A percentile compares a stretch with the other conserved stretches of the same genome.
Conservation (phyloP, 2,888 invertebrate species). For the Netelia fuscicornis region DNA sequence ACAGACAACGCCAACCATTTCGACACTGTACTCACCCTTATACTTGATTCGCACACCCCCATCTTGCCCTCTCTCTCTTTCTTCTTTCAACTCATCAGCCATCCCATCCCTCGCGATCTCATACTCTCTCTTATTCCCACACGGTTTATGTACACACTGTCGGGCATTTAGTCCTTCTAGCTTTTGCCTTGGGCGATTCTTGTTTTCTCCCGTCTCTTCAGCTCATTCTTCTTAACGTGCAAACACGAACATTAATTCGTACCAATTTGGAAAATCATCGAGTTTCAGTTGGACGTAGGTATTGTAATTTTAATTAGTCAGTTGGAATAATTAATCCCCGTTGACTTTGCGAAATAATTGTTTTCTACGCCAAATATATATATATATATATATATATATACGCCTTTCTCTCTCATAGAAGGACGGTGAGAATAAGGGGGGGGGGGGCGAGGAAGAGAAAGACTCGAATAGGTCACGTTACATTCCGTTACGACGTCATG, state of each 20-base stretch:
- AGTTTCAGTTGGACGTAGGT: not conserved
- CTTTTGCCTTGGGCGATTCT: constrained; percentile 13
- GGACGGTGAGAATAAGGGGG: constrained; percentile 18
- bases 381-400: no score
- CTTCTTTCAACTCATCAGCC: constrained; percentile 48
- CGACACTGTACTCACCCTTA: constrained; percentile 62
- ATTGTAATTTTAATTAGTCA: not conserved
- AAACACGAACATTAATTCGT: constrained; percentile 49
- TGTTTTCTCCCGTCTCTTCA: not conserved
- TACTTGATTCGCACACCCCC: constrained; percentile 71
- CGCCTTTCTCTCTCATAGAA: no score
- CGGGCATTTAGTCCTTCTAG: constrained; percentile 26
- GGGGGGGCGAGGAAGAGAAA: constrained; percentile 57
- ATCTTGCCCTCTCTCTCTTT: constrained; percentile 14
- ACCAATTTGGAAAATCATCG: not conserved
- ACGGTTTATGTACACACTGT: constrained; percentile 38
- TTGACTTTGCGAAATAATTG: constrained; percentile 6
- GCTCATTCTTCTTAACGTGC: not conserved
- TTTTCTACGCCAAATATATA: not conserved
- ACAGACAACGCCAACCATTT: constrained; percentile 64
- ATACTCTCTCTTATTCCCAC: constrained; percentile 32
- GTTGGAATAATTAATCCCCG: constrained; percentile 11
- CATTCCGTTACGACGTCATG: constrained; percentile 66
- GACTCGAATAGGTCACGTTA: constrained; percentile 63
- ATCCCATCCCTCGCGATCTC: constrained; percentile 30